Base-by-base conservation (phyloP, 1,140 invertebrate species). In the Tetragonula clypearis region DNA sequence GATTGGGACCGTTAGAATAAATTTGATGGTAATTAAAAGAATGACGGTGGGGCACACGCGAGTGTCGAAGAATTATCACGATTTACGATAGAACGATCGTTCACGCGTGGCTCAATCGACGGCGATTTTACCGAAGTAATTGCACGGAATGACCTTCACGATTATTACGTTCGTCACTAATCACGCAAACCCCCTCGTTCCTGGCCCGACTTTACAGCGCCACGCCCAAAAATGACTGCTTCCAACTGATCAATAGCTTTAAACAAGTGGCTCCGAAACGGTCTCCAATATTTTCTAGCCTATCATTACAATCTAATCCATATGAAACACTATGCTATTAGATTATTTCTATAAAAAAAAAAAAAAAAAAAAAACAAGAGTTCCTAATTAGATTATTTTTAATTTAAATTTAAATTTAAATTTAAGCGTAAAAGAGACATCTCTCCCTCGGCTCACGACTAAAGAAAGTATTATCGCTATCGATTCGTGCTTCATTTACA, bases 161-260 rank as follows among this genome's bases (percentile, higher is more conserved):
- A 92, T 92, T 91, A 91, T 89, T 87, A 90, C 82, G 77, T 74
- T 88, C 83, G 73, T 53, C 74, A 82, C 89, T 93, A 92, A 93
- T 92, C 90, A 91, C 89, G 89, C 88, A 85, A 80, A 88, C 86
- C 87, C 87, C 69, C 78, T 83, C 53, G 53, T 55, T 87, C 69
- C 76, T 21, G 26, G 76, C 83, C 79, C 55, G 83, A 89, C 89
- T 89, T 89, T 85, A 72, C 74, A 66, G 30, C 76, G 88, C 90
- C 92, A 92, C 92, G 90, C 92, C 92, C 88, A 80, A 87, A 89
- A 92, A 92, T 91, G 81, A 82, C 84, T 85, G 87, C 87, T 90
- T 85, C 77, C 83, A 86, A 55, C 87, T 89, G 90, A 87, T 92
- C 89, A 88, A 91, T 92, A 74, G 60, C 53, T 79, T 73, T 74